Percentiles rank a stretch among this genome's conserved stretches.
Evolutionary conservation across 2,888 invertebrate species (phyloP).

Genomic region (Sisyra nigra): DNA sequence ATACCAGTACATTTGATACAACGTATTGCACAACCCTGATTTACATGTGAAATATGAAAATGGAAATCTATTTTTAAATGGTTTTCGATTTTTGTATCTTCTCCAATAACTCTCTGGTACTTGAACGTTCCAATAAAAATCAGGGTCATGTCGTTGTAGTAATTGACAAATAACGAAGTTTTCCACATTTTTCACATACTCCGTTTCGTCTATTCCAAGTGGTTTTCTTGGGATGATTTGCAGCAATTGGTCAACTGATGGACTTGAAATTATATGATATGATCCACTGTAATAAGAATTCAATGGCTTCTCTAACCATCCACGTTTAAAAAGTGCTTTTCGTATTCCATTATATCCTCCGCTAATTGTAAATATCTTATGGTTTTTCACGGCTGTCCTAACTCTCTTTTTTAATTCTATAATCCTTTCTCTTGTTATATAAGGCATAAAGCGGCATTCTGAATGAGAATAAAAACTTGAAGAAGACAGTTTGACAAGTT

Average conservation of each 20-base stretch:
- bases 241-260: slow-evolving; percentile 21
- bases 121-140: slow-evolving; percentile 81
- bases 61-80: slow-evolving; percentile 66
- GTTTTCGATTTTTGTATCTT: slow-evolving; percentile 39
- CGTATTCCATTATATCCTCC: slow-evolving; percentile 57
- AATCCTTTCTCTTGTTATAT: slow-evolving; percentile 48
- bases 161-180: slow-evolving; percentile 56
- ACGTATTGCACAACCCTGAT: slow-evolving; percentile 63
- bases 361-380: slow-evolving; percentile 42
- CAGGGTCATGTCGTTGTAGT: slow-evolving; percentile 62
- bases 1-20: slow-evolving; percentile 75
- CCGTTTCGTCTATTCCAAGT: slow-evolving; percentile 24
- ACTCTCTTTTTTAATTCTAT: slow-evolving; percentile 45
- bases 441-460: slow-evolving; percentile 14
- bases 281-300: too few species aligned
- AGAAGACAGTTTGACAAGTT: too few species aligned
- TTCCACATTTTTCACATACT: slow-evolving; percentile 45
- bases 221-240: slow-evolving; percentile 24
- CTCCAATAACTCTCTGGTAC: slow-evolving; percentile 67
- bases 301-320: slow-evolving; percentile 43
- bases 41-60: slow-evolving; percentile 85
- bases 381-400: slow-evolving; percentile 45
- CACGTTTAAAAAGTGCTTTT: slow-evolving; percentile 48
- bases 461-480: too few species aligned
- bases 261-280: too few species aligned